Evolutionary conservation across 2,888 invertebrate species (phyloP), one percentile per base, ranked within the genome.

Genomic region (Caenorhabditis afra): DNA sequence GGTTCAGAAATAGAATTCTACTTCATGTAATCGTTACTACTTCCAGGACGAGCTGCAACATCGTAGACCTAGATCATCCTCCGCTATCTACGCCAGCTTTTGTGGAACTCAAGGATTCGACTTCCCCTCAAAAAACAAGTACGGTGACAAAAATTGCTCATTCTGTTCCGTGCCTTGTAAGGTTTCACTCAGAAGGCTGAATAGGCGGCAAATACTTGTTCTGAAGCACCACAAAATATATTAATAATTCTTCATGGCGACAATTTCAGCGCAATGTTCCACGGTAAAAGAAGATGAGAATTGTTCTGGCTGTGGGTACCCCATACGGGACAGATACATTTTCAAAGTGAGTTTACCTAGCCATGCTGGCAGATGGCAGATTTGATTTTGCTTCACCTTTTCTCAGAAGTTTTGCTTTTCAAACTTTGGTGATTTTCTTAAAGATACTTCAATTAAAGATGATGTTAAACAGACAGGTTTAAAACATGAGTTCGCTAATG

Each of bases 231-330:
- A 62, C 22, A 62, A 35, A 39, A 61, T 10, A 5, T 29, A 3
- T 41, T 8, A 29, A 45, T 55, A 20, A 59, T 52, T 59, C 22
- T 55, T 61, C 49, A 45, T 37, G 41, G 68, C 50, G 57, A 57
- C 14, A 49, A n/a, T 59, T 29, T 16, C 52, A 70, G 70, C 68
- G n/a, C 29, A 53, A 8, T 53, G 39, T n/a, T 68, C 68, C 14
- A 45, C 29, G 22, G 14, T 45, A 23, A 45, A 50, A 10, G 66
- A 68, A 22, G 76, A 81, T 18, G 65, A 47, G 11, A 55, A 66
- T 20, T 87, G 88, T 74, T 74, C 59, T 12, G 86, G 83, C 16
- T 89, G 89, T 68, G 86, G 86, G 12, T 85, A 73, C 61, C 75
- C 62, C 29, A 89, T 89, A 47, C 57, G 73, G 5, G 88, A 89